Percentiles rank a stretch among this genome's conserved stretches.
Evolutionary conservation across 2,888 invertebrate species (phyloP).

Genomic region (Clitarchus hookeri): DNA sequence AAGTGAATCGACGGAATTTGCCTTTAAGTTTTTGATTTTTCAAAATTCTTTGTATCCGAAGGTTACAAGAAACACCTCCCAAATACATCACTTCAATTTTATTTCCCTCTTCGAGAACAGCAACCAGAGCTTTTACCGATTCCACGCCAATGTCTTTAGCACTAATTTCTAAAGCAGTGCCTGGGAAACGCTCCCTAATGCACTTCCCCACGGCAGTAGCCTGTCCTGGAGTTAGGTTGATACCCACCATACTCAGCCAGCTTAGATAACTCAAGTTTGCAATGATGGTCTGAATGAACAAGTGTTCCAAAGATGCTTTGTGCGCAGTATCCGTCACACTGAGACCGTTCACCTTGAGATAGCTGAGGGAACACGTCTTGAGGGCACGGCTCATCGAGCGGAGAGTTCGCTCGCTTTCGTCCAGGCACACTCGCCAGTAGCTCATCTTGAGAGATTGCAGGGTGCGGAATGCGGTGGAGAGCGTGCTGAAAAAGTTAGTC

Average conservation of each 20-base stretch:
- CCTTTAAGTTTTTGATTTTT: conserved; percentile 43
- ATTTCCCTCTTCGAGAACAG: conserved; percentile 52
- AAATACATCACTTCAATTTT: conserved; percentile 52
- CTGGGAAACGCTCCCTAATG: conserved; percentile 53
- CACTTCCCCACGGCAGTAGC: conserved; percentile 52
- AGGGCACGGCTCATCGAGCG: conserved; percentile 52
- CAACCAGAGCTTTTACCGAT: conserved; percentile 52
- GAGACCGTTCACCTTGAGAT: conserved; percentile 52
- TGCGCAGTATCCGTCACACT: conserved; percentile 52
- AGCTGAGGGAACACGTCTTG: conserved; percentile 53
- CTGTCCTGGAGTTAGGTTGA: conserved; percentile 51
- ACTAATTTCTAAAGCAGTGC: conserved; percentile 52
- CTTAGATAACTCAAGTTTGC: conserved; percentile 52
- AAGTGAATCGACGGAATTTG: conserved; percentile 43
- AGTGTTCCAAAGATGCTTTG: conserved; percentile 53
- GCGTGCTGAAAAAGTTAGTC: conserved; percentile 55
- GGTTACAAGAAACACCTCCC: conserved; percentile 51
- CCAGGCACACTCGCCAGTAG: conserved; percentile 50
- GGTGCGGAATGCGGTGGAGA: conserved; percentile 55
- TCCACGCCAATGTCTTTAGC: conserved; percentile 53
- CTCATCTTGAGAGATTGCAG: conserved; percentile 53
- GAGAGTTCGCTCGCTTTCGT: conserved; percentile 53
- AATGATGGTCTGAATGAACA: conserved; percentile 50
- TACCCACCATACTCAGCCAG: conserved; percentile 53
- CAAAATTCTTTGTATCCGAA: conserved; percentile 40